These are phyloP conservation scores for Ormyrus nitidulus DNA, from an alignment of 2,888 invertebrate genomes.

Conservation along the genomic window DNA sequence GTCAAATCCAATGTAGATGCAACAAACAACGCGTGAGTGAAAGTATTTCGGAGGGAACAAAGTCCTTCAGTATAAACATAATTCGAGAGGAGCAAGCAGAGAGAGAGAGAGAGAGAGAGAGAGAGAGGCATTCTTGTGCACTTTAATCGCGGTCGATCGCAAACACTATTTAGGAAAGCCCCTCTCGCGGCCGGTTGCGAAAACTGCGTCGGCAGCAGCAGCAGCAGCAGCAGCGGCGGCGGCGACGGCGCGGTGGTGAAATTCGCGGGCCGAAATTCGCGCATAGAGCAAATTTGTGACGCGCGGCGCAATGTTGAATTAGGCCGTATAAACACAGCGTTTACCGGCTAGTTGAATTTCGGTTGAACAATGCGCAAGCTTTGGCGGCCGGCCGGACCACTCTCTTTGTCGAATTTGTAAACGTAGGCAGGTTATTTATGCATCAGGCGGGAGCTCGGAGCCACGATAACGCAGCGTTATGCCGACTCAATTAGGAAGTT, in stretches of 20 bases:
- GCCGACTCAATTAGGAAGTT: not conserved
- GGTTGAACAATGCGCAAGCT: slow-evolving; percentile 14
- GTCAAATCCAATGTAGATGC: too few species aligned
- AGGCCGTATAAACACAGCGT: slow-evolving; percentile 69
- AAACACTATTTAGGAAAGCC: not conserved
- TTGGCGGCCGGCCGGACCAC: not conserved
- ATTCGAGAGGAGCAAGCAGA: too few species aligned
- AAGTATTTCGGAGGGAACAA: too few species aligned
- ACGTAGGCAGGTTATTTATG: slow-evolving; percentile 25
- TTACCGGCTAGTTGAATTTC: slow-evolving; percentile 61
- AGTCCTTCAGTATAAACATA: too few species aligned
- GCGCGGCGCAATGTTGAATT: slow-evolving; percentile 66
- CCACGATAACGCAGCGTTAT: not conserved
- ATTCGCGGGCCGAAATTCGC: slow-evolving; percentile 27
- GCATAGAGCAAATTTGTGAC: slow-evolving; percentile 40
- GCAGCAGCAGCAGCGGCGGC: not conserved
- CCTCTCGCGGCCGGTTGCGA: not conserved
- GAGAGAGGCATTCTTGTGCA: too few species aligned
- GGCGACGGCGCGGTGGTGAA: slow-evolving; percentile 11
- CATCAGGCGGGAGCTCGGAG: not conserved
- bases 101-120: too few species aligned
- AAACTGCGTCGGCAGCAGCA: not conserved
- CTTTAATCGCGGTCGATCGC: too few species aligned
- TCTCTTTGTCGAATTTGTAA: slow-evolving; percentile 37
- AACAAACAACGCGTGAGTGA: too few species aligned